Base-by-base conservation (phyloP, 2,888 invertebrate species). In the Candidula unifasciata region DNA sequence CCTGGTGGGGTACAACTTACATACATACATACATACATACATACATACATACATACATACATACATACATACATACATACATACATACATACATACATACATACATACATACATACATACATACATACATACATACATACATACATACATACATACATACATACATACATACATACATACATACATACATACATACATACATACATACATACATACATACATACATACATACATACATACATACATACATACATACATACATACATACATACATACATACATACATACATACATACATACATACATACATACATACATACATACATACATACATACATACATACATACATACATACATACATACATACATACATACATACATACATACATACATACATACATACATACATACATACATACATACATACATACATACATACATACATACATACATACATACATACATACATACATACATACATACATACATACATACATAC, bases 131-230 rank as follows among this genome's bases (percentile, higher is more conserved):
- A 44, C 44, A 44, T 44, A 44, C 44, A 44, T 44, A 44, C 44
- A 44, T 44, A 44, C 44, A 44, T 44, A 44, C 44, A 44, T 44
- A 44, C 44, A 44, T 44, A 44, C 44, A 44, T 44, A 44, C 44
- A 44, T 44, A 44, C 44, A 44, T 44, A 64, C 64, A 64, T 18
- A 64, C 64, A 64, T 18, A 64, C 64, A 64, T 27, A 64, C 64
- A 64, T 27, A 64, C 64, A 64, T 30, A 71, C 71, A 71, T 30
- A 30, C 30, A 30, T 21, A 71, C 71, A 71, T 35, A 68, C 80
- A 80, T 54, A 68, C 68, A 80, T 30, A 80, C 80, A 80, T 68
- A 66, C 80, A 80, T n/a, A 80, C 69, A 80, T 68, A 80, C 80
- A 80, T 44, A 80, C 68, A 80, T 68, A 80, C 69, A 80, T 68